phyloP scores from a whole-genome alignment of 2,888 invertebrate species.

The Laspeyria flexula region DNA sequence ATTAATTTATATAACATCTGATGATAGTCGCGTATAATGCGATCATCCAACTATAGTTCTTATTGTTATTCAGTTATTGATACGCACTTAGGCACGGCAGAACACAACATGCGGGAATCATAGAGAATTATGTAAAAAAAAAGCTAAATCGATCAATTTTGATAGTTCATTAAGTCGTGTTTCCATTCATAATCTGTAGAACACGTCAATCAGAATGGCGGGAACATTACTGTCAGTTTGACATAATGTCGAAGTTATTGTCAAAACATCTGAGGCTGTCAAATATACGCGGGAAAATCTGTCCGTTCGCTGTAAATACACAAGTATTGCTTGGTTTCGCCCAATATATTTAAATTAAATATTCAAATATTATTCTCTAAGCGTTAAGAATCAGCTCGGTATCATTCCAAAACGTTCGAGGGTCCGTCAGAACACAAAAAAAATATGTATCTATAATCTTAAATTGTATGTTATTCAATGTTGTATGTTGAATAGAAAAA shows the following conservation, averaged over 20 bases:
- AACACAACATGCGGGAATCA: slow-evolving; percentile 24
- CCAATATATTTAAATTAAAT: slow-evolving; percentile 45
- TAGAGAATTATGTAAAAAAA: slow-evolving; percentile 20
- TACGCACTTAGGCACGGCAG: slow-evolving; percentile 50
- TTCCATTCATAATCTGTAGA: not conserved
- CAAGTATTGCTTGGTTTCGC: slow-evolving; percentile 53
- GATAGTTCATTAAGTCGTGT: slow-evolving; percentile 13
- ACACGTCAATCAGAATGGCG: slow-evolving; percentile 1
- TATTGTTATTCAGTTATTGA: slow-evolving; percentile 56
- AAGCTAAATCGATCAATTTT: slow-evolving; percentile 38
- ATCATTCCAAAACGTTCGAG: slow-evolving; percentile 77
- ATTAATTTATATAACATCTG: slow-evolving; percentile 26
- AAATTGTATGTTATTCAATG: slow-evolving; percentile 78
- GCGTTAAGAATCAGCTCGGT: slow-evolving; percentile 73
- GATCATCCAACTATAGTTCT: slow-evolving; percentile 59
- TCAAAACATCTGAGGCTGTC: slow-evolving; percentile 12
- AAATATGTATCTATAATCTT: slow-evolving; percentile 58
- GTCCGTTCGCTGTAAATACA: slow-evolving; percentile 64
- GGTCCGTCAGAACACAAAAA: slow-evolving; percentile 65
- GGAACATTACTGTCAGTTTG: slow-evolving; percentile 8
- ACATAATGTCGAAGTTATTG: slow-evolving; percentile 7
- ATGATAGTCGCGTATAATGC: slow-evolving; percentile 47
- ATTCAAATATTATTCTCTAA: slow-evolving; percentile 44
- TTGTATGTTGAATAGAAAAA: slow-evolving; percentile 81
- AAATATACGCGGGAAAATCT: slow-evolving; percentile 41